Percentiles rank a stretch among this genome's conserved stretches.
phyloP scores from a whole-genome alignment of 92 coral and sea anemone genomes.

The Siderastrea radians region DNA sequence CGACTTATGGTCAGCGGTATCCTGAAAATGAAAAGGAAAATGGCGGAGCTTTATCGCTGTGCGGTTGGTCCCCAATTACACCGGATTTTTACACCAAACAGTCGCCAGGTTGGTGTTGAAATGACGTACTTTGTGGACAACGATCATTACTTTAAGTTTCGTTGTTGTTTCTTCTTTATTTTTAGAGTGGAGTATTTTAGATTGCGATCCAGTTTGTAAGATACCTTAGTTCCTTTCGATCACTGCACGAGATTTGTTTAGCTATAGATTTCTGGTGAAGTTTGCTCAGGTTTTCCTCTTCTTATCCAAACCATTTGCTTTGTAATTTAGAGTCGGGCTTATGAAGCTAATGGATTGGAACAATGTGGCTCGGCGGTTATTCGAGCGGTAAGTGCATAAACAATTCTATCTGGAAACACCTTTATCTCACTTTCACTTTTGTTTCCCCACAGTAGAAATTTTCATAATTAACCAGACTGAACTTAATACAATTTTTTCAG shows the following conservation, averaged over 20 bases:
- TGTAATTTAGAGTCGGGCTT: constrained; percentile 69
- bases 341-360: constrained; percentile 85
- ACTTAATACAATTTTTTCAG: too few relatives aligned
- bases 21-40: constrained; percentile 19
- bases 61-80: constrained; percentile 87
- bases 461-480: too few relatives aligned
- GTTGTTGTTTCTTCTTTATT: neutral
- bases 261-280: neutral
- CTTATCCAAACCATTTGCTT: neutral
- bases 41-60: constrained; percentile 88
- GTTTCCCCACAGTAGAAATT: too few relatives aligned
- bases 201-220: too few relatives aligned
- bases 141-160: neutral
- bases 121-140: neutral
- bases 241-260: neutral
- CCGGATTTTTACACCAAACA: constrained; percentile 73
- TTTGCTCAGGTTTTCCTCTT: neutral
- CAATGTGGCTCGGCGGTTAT: constrained; percentile 87
- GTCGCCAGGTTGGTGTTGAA: constrained; percentile 76
- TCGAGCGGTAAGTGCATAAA: constrained; percentile 77
- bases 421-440: neutral
- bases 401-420: neutral
- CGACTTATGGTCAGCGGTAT: constrained; percentile 7
- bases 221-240: too few relatives aligned
- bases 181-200: neutral